Evolutionary conservation across 1,140 invertebrate genomes (phyloP).

Genomic region (Leptinotarsa defecta): DNA sequence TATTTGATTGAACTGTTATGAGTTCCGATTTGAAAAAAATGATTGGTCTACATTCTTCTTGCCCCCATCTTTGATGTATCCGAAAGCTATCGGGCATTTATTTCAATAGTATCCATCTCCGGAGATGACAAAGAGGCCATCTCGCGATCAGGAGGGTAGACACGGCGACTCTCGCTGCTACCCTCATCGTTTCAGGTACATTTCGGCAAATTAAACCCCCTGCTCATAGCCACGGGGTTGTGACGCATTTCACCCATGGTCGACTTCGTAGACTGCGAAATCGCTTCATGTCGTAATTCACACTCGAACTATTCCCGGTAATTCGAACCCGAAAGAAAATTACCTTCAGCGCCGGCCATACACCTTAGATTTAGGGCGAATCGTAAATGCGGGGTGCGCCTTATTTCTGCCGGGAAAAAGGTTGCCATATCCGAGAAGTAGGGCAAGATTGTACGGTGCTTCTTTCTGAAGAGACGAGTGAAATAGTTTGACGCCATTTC

Average conservation of each 20-base stretch:
- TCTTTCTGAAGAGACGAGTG: neutral
- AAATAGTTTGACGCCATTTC: no score
- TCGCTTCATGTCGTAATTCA: constrained; percentile 45
- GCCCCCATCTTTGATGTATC: no score
- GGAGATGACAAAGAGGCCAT: no score
- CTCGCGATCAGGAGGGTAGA: no score
- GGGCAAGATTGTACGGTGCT: neutral
- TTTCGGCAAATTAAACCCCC: constrained; percentile 32
- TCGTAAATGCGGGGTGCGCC: constrained; percentile 18
- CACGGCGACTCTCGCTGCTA: neutral
- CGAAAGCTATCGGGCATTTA: no score
- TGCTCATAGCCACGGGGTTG: constrained; percentile 14
- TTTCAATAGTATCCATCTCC: no score
- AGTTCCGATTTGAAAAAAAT: no score
- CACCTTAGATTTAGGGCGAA: constrained; percentile 32
- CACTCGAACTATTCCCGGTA: constrained; percentile 45
- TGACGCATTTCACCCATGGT: constrained; percentile 37
- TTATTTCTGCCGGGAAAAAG: neutral
- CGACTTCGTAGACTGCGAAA: constrained; percentile 44
- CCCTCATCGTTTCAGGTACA: constrained; percentile 31
- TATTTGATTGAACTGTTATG: no score
- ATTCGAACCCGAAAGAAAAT: constrained; percentile 44
- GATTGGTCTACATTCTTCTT: no score
- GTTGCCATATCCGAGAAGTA: neutral
- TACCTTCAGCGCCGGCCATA: constrained; percentile 36